Evolutionary conservation across 2,113 vertebrate species (phyloP), one percentile per base, ranked within the genome.

Genomic region (Hepsetus odoe): DNA sequence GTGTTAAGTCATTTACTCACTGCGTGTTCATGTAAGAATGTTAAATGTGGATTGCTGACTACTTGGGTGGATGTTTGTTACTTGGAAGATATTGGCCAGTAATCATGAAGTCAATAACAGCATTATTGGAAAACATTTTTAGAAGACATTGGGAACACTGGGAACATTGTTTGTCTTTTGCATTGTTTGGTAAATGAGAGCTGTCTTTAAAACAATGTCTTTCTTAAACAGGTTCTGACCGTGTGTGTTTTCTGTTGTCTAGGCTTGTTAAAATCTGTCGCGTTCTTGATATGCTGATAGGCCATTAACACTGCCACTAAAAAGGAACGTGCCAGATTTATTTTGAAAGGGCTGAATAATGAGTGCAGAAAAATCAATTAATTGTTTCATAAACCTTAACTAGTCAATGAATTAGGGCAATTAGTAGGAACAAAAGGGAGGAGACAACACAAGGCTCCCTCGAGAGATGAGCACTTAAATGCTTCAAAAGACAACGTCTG

Each of bases 331-430:
- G 24, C 32, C 58, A 72, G 77, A 66, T 51, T 68, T 76, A 56
- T 58, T 42, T 46, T 46, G 53, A 53, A 55, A 59, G 68, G 28
- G 44, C 32, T 68, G 30, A 76, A 77, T 70, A 75, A 79, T 66
- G 80, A 81, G 59, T 30, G 53, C 44, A 42, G 75, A 49, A 66
- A 79, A 70, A 74, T 74, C 88, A 91, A 91, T 93, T 92, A 92
- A 88, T 89, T 88, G 89, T 86, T 84, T 88, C 91, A 88, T 86
- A 89, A 90, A 87, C 89, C 89, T 87, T 85, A 90, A 89, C 90
- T 90, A 91, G 91, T 92, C 87, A 92, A 91, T 87, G 88, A 92
- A 93, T 92, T 92, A 92, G 83, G 74, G 81, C 32, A 82, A 87
- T 88, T 90, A 92, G 89, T 91, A 89, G 84, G 87, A 85, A 90